These are phyloP conservation scores for Lindbergichthys nudifrons DNA, from an alignment of 2,797 vertebrate species.

Conservation along the genomic window DNA sequence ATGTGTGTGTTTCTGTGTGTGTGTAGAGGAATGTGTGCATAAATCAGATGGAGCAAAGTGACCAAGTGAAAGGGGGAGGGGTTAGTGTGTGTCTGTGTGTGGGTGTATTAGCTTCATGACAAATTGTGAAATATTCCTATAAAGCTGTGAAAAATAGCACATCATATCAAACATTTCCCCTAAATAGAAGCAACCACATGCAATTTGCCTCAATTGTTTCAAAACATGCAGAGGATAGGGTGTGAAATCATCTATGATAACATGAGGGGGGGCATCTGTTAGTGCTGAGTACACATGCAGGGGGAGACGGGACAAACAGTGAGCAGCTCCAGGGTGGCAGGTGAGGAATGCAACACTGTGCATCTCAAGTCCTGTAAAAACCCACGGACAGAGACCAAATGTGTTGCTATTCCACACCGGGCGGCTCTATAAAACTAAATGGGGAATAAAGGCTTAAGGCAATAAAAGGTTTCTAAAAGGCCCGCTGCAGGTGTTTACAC, in stretches of 20 bases:
- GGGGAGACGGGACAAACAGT: slow-evolving; percentile 59
- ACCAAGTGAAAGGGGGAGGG: slow-evolving; percentile 17
- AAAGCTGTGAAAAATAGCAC: slow-evolving; percentile 56
- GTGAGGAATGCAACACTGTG: slow-evolving; percentile 76
- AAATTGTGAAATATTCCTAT: slow-evolving; percentile 33
- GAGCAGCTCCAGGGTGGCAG: slow-evolving; percentile 75
- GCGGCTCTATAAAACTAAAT: slow-evolving; percentile 54
- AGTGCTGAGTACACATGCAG: slow-evolving; percentile 73
- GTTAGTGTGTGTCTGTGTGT: slow-evolving; percentile 1
- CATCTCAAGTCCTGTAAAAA: slow-evolving; percentile 56
- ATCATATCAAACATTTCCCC: slow-evolving; percentile 43
- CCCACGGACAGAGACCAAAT: slow-evolving; percentile 24
- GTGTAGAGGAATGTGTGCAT: slow-evolving; percentile 58
- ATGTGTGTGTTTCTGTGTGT: slow-evolving; percentile 34
- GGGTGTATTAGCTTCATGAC: slow-evolving; percentile 12
- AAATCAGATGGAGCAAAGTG: slow-evolving; percentile 49
- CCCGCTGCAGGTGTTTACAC: too few species aligned
- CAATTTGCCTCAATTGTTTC: slow-evolving; percentile 33
- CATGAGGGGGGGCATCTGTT: slow-evolving; percentile 39
- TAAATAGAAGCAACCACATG: slow-evolving; percentile 51
- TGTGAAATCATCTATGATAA: slow-evolving; percentile 30
- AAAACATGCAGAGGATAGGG: slow-evolving; percentile 53
- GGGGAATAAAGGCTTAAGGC: slow-evolving; percentile 22
- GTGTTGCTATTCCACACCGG: slow-evolving; percentile 52
- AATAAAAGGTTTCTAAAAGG: slow-evolving; percentile 13